Conservation (phyloP, 2,888 invertebrate species). For the Lobophora halterata region DNA sequence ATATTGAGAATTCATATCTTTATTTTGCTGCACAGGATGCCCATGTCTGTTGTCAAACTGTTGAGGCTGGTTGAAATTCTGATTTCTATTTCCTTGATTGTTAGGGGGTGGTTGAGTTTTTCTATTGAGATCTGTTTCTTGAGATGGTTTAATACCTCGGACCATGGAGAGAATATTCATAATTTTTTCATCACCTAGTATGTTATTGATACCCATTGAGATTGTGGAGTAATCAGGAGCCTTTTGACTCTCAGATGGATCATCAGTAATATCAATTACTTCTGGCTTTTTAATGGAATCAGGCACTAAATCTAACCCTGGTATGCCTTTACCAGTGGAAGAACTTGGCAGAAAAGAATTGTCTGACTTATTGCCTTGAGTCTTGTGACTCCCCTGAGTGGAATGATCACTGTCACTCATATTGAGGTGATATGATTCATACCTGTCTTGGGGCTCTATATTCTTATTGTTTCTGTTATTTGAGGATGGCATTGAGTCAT, state of each 20-base stretch:
- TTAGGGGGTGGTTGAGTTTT: slow-evolving; percentile 25
- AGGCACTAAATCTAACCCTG: slow-evolving; percentile 86
- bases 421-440: slow-evolving; percentile 47
- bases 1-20: slow-evolving; percentile 34
- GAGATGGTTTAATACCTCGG: slow-evolving; percentile 32
- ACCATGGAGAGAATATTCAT: slow-evolving; percentile 81
- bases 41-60: slow-evolving; percentile 40
- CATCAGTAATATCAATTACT: slow-evolving; percentile 61
- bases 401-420: slow-evolving; percentile 28
- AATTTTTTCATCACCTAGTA: slow-evolving; percentile 83
- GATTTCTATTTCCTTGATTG: slow-evolving; percentile 46
- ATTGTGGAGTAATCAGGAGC: slow-evolving; percentile 80
- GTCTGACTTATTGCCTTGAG: slow-evolving; percentile 26
- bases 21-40: slow-evolving; percentile 37
- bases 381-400: slow-evolving; percentile 20
- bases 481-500: slow-evolving; percentile 34
- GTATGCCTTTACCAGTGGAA: slow-evolving; percentile 80
- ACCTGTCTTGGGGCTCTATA: slow-evolving; percentile 47
- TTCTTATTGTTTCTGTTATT: slow-evolving; percentile 43
- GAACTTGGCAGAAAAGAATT: slow-evolving; percentile 55
- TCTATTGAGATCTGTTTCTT: slow-evolving; percentile 9
- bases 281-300: slow-evolving; percentile 50
- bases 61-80: slow-evolving; percentile 39
- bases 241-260: slow-evolving; percentile 27
- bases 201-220: slow-evolving; percentile 82